Conservation (phyloP, 2,888 invertebrate genomes). For the Cheilosia scutellata region DNA sequence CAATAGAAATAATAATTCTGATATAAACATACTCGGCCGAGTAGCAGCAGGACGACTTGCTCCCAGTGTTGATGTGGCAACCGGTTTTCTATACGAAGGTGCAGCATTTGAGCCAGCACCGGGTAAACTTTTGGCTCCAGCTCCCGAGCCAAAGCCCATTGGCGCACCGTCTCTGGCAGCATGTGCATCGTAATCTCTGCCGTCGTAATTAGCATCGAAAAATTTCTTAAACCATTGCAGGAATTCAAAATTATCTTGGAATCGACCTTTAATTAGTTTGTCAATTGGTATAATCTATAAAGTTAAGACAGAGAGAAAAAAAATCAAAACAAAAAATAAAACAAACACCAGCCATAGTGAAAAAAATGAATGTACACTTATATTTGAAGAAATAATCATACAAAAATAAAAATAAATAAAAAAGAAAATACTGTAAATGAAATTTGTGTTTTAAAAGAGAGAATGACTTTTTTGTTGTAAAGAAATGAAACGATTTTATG, state of each 20-base stretch:
- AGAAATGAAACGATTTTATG: constrained; percentile 18
- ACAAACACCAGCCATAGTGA: constrained; percentile 40
- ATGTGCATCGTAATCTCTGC: constrained; percentile 96
- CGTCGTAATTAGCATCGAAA: constrained; percentile 99
- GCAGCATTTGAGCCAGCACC: constrained; percentile 79
- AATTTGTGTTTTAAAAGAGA: constrained; percentile 75
- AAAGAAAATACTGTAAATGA: constrained; percentile 54
- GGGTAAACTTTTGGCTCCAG: constrained; percentile 81
- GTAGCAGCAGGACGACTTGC: constrained; percentile 78
- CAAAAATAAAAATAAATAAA: constrained; percentile 60
- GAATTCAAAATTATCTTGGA: constrained; percentile 99
- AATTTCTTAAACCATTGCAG: constrained; percentile 99
- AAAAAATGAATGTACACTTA: constrained; percentile 35
- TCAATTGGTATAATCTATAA: constrained; percentile 85
- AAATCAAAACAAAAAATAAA: constrained; percentile 76
- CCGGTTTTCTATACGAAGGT: constrained; percentile 80
- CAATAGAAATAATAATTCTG: constrained; percentile 35
- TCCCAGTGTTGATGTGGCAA: constrained; percentile 75
- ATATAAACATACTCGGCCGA: constrained; percentile 82
- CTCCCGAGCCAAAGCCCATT: constrained; percentile 89
- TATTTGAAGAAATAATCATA: constrained; percentile 67
- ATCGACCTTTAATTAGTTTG: constrained; percentile 96
- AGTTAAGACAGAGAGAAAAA: constrained; percentile 69
- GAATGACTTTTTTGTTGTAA: constrained; percentile 45
- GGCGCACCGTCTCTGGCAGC: constrained; percentile 93